Evolutionary conservation across 2,113 vertebrate genomes (phyloP), one percentile per base, ranked within the genome.

Genomic region (Solenodon paradoxus): DNA sequence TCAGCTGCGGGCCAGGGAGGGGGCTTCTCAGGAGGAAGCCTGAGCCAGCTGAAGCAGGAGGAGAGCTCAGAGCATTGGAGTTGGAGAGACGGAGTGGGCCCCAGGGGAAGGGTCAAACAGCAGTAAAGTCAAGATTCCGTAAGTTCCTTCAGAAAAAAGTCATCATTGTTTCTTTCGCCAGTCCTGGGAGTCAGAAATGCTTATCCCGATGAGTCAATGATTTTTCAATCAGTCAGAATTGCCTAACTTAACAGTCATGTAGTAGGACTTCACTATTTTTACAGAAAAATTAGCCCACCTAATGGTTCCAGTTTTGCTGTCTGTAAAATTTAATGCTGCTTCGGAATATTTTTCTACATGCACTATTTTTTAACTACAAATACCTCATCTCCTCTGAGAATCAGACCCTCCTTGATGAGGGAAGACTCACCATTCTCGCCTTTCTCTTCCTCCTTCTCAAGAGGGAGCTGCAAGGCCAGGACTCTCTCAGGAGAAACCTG

Each of bases 351-450:
- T 78, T 26, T 82, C 63, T 59, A 28, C 4, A 30, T 79, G 16
- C 17, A 51, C 40, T 88, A 45, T 84, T 92, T 85, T 93, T 91
- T 77, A 69, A 66, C 59, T 59, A 84, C 2, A 86, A 87, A 88
- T 61, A 72, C 6, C 40, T 71, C 57, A 68, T 87, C n/a, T 80
- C 95, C 45, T 86, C 57, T 26, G n/a, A 86, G 63, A 38, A 71
- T 24, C 40, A 13, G 1, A 59, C 1, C 2, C n/a, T 89, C 20
- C 42, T 86, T 81, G 71, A 81, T 13, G 53, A 66, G 20, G 15
- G 53, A n/a, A 90, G 38, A 61, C n/a, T 55, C 40, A 59, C 69
- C 11, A 24, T 35, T 81, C 3, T 47, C 59, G 66, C 94, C 40
- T 69, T 55, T 45, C 55, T 17, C 32, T 88, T 53, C 78, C 42